phyloP scores from a whole-genome alignment of 1,140 invertebrate species.

The Conus ventricosus region DNA sequence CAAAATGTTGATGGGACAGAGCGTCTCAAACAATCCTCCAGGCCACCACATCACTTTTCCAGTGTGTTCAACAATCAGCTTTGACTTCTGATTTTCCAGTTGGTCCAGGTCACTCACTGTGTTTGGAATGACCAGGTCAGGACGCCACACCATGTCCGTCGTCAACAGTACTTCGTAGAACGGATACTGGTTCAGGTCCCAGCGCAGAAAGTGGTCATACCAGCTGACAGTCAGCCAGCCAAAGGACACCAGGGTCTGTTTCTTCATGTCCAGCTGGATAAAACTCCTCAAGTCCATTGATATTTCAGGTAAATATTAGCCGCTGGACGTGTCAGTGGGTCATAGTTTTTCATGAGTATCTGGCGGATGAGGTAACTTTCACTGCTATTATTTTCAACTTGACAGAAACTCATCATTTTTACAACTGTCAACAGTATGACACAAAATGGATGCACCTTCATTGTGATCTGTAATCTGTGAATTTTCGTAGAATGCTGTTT shows the following conservation, averaged over 20 bases:
- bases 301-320: background rate
- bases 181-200: slow-evolving; percentile 5
- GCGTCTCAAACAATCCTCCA: slow-evolving; percentile 77
- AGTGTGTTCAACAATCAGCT: background rate
- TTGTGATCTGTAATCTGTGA: no score
- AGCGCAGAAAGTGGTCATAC: background rate
- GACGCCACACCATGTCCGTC: slow-evolving; percentile 2
- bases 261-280: slow-evolving; percentile 32
- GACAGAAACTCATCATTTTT: background rate
- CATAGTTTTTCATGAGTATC: slow-evolving; percentile 60
- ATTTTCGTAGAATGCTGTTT: no score
- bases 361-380: slow-evolving; percentile 18
- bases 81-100: slow-evolving; percentile 8
- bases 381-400: background rate
- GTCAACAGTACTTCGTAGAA: background rate
- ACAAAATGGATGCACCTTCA: background rate
- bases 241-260: slow-evolving; percentile 18
- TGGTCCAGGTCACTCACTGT: slow-evolving; percentile 20
- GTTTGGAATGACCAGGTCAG: slow-evolving; percentile 10
- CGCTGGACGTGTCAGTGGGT: background rate
- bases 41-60: slow-evolving; percentile 10
- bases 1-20: slow-evolving; percentile 85
- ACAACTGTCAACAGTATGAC: background rate
- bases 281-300: slow-evolving; percentile 16
- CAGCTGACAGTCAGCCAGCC: slow-evolving; percentile 21